Base-by-base conservation (phyloP, 2,797 vertebrate genomes). In the Crocodylus rhombifer region DNA sequence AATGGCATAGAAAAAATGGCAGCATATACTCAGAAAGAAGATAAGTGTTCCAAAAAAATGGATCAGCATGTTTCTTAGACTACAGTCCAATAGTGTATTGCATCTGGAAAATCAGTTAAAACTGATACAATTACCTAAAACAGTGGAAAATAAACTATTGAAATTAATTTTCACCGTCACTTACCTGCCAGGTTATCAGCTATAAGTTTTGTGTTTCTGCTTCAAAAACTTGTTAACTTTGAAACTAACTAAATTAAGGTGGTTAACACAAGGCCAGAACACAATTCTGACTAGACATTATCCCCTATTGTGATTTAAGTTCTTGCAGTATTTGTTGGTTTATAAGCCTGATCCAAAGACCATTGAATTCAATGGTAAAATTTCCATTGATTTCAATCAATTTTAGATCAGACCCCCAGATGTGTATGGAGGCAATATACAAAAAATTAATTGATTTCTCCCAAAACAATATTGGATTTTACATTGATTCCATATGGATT, bases 1-100 rank as follows among this genome's bases (percentile, higher is more conserved):
- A 82, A 83, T 64, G 64, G 21, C 13, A 51, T 76, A 87, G 55
- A 87, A 91, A 87, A 89, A 14, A 28, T 64, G 84, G 88, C 2
- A 65, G 79, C 14, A 21, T 3, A 5, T 74, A 30, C n/a, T 81
- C 51, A 71, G 26, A 91, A 90, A 4, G 36, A 74, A 89, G 65
- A 81, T 56, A 17, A 57, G 76, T 18, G 62, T 17, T 4, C 15
- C 6, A 80, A 82, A 79, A 62, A 77, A 93, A 92, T 61, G 58
- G 84, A 82, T 0, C 23, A 6, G 20, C 20, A 65, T 11, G 7
- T 5, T 79, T 36, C 78, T 11, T 0, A 73, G 28, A 74, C 84
- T 21, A 56, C 5, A 84, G 56, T 26, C 57, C 51, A 87, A 33
- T 4, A 3, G 80, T 82, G 69, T 62, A 80, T 80, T 75, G 62